Percentiles rank a stretch among this genome's conserved stretches.
phyloP scores from a whole-genome alignment of 2,113 vertebrate genomes.

The Miniopterus natalensis region DNA sequence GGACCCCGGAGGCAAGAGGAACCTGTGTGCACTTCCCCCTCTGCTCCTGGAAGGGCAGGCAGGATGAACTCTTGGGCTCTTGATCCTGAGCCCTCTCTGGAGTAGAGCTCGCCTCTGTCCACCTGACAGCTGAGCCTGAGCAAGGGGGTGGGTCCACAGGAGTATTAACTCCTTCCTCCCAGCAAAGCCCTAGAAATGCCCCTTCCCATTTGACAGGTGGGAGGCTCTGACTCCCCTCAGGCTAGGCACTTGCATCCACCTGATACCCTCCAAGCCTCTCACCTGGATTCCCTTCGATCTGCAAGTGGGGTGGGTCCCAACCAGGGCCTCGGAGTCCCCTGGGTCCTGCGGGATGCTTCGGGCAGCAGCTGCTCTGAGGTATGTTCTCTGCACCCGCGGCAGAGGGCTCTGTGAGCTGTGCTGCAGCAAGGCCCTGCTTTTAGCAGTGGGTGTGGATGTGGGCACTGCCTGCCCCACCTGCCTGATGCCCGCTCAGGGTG shows the following conservation, averaged over 20 bases:
- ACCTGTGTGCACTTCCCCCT: not conserved
- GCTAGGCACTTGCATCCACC: not conserved
- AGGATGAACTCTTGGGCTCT: not conserved
- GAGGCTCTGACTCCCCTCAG: not conserved
- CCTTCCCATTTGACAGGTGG: not conserved
- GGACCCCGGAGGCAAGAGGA: not conserved
- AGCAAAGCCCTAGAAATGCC: not conserved
- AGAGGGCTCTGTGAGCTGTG: conserved; percentile 58
- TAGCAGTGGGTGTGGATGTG: conserved; percentile 62
- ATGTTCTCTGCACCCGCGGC: not conserved
- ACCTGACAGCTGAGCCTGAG: not conserved
- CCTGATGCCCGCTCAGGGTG: not conserved
- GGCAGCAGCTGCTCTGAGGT: not conserved
- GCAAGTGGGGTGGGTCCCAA: not conserved
- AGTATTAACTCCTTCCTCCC: not conserved
- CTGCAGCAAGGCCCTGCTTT: not conserved
- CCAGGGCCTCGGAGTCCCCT: not conserved
- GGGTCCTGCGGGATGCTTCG: not conserved
- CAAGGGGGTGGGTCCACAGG: no score
- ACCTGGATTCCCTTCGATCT: not conserved
- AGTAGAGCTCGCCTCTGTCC: not conserved
- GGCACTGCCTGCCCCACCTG: conserved; percentile 19
- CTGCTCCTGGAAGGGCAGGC: not conserved
- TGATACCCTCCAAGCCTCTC: not conserved
- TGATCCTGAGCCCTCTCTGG: not conserved